Evolutionary conservation across 2,113 vertebrate genomes (phyloP).

Genomic region (Choloepus hoffmanni): DNA sequence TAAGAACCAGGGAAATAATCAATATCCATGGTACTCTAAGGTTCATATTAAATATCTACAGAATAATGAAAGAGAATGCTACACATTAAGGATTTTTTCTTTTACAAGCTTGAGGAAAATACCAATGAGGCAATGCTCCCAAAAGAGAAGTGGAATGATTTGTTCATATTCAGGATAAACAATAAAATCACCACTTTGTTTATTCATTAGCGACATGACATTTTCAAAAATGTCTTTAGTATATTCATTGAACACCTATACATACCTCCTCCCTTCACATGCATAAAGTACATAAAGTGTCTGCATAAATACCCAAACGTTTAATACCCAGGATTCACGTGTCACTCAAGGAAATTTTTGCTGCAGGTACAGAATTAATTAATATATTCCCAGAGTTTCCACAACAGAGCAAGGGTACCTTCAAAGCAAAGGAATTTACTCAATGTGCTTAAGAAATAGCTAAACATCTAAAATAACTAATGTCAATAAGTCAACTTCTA

Average conservation of each 20-base stretch:
- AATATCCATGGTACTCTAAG: neutral
- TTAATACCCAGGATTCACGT: conserved; percentile 12
- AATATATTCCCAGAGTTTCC: neutral
- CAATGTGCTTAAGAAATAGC: conserved; percentile 22
- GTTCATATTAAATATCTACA: conserved; percentile 29
- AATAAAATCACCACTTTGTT: conserved; percentile 52
- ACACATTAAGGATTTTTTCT: neutral
- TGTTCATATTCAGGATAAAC: conserved; percentile 19
- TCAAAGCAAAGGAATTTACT: conserved; percentile 48
- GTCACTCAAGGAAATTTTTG: conserved; percentile 34
- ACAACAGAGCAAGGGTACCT: neutral
- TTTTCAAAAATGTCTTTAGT: neutral
- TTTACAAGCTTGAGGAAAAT: neutral
- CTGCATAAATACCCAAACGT: conserved; percentile 30
- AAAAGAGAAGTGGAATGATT: conserved; percentile 18
- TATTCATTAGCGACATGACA: neutral
- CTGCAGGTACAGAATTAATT: conserved; percentile 25
- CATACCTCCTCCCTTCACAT: conserved; percentile 30
- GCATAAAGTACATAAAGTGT: neutral
- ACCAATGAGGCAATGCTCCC: neutral
- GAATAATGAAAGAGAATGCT: neutral
- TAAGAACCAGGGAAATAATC: conserved; percentile 39
- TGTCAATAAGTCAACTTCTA: conserved; percentile 30
- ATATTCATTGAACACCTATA: neutral
- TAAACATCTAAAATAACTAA: conserved; percentile 18